These are phyloP conservation scores for Andrena minutula DNA, from an alignment of 2,888 invertebrate species.

Conservation along the genomic window DNA sequence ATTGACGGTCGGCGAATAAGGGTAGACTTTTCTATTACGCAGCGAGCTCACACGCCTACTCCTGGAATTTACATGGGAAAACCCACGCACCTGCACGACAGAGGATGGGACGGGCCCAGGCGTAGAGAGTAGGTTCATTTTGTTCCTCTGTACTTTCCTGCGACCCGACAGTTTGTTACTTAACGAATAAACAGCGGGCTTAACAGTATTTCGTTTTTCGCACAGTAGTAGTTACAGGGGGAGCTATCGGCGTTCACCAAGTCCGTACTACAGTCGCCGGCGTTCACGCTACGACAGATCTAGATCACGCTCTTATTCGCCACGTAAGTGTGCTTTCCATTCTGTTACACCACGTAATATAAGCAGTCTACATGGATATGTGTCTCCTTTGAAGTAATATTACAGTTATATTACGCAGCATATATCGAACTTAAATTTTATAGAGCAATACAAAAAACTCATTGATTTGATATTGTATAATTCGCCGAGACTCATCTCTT, in stretches of 20 bases:
- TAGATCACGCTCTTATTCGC: conserved; percentile 91
- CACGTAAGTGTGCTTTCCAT: conserved; percentile 88
- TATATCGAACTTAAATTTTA: conserved; percentile 16
- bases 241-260: conserved; percentile 89
- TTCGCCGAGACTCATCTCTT: conserved; percentile 23
- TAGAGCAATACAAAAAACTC: conserved; percentile 38
- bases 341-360: conserved; percentile 68
- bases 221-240: conserved; percentile 86
- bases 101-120: conserved; percentile 79
- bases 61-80: conserved; percentile 99
- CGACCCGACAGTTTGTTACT: not conserved
- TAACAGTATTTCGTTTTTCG: conserved; percentile 2
- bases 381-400: conserved; percentile 66
- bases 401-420: conserved; percentile 16
- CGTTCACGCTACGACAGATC: conserved; percentile 90
- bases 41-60: conserved; percentile 98
- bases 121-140: conserved; percentile 87
- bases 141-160: not conserved
- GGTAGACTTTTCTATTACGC: conserved; percentile 98
- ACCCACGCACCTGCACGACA: conserved; percentile 87
- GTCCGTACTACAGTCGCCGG: conserved; percentile 90
- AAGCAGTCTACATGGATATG: conserved; percentile 79
- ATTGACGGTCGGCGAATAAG: conserved; percentile 97
- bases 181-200: not conserved
- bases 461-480: conserved; percentile 68